These are phyloP conservation scores for Apus apus DNA, from an alignment of 2,113 vertebrate species.

Conservation along the genomic window DNA sequence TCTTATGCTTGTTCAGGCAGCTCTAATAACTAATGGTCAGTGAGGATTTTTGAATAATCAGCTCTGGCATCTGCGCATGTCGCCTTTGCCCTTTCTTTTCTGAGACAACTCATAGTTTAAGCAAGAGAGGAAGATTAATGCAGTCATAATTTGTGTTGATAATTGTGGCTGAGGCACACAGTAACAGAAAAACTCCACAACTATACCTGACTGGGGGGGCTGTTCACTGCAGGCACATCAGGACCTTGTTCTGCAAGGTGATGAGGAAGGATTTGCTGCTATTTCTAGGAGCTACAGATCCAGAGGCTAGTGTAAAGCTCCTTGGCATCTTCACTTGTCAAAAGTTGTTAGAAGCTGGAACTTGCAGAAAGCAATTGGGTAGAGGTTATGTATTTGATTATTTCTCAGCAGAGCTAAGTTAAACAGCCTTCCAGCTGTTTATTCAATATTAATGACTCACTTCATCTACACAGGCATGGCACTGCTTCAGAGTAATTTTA, in stretches of 20 bases:
- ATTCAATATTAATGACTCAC: neutral
- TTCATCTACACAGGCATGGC: neutral
- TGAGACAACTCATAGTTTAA: neutral
- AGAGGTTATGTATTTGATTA: neutral
- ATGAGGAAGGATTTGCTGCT: neutral
- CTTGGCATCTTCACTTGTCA: neutral
- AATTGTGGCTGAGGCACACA: neutral
- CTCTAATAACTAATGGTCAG: neutral
- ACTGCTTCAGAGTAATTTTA: neutral
- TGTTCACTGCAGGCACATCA: neutral
- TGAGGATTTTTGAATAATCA: neutral
- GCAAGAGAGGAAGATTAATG: neutral
- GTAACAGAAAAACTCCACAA: neutral
- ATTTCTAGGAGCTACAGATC: neutral
- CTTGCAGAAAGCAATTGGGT: neutral
- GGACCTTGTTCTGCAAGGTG: neutral
- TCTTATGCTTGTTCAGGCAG: neutral
- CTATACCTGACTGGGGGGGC: rapidly evolving
- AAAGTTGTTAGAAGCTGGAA: neutral
- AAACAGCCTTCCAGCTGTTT: neutral
- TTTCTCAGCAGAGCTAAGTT: neutral
- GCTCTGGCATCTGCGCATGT: neutral
- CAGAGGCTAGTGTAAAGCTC: neutral
- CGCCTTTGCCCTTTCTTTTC: neutral
- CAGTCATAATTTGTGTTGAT: neutral